Evolutionary conservation across 2,888 invertebrate species (phyloP).

Genomic region (Caenorhabditis sinica): DNA sequence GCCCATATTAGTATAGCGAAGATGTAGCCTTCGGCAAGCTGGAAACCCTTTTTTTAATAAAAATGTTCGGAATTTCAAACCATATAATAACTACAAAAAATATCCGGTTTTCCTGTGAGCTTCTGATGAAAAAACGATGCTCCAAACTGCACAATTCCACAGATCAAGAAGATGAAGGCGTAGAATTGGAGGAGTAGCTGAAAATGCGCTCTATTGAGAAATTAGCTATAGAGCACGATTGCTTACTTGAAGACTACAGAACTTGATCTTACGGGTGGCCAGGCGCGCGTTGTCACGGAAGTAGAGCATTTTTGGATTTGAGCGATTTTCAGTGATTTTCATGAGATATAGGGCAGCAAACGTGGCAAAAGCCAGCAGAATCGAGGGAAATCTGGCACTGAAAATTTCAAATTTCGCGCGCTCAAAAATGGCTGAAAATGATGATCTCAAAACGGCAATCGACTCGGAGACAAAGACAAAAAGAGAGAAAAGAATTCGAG

Average conservation of each 20-base stretch:
- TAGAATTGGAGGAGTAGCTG: slow-evolving; percentile 5
- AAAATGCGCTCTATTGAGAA: neutral
- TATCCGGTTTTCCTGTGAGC: neutral
- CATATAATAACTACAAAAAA: neutral
- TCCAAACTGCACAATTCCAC: slow-evolving; percentile 6
- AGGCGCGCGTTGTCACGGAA: neutral
- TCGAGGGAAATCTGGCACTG: too few relatives aligned
- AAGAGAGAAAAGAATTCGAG: neutral
- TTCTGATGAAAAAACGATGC: neutral
- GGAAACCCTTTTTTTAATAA: neutral
- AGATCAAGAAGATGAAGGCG: neutral
- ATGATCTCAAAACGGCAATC: neutral
- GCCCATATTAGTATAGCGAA: neutral
- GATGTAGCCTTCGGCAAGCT: neutral
- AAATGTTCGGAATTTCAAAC: neutral
- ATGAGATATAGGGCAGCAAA: neutral
- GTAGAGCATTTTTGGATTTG: neutral
- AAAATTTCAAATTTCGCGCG: too few relatives aligned
- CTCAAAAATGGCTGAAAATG: too few relatives aligned
- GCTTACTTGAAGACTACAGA: neutral
- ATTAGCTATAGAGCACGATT: neutral
- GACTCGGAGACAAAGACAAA: neutral
- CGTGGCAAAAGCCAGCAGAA: neutral
- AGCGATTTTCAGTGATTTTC: neutral
- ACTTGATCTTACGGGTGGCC: neutral